Evolutionary conservation across 2,113 vertebrate genomes (phyloP).

Genomic region (Colinus virginianus): DNA sequence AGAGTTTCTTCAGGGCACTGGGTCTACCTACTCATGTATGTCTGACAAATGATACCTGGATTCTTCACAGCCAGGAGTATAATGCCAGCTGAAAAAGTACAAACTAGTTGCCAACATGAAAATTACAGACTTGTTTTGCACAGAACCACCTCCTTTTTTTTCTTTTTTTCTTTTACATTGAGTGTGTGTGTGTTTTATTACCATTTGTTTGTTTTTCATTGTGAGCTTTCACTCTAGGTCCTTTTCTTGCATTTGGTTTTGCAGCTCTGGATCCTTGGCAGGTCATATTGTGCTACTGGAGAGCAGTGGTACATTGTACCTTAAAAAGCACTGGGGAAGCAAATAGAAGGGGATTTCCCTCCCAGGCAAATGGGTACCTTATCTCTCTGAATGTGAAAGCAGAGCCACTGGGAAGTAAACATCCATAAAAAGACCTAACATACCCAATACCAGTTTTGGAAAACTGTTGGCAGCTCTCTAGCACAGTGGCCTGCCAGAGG

Average conservation of each 20-base stretch:
- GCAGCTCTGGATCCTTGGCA: background rate
- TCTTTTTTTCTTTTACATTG: too few relatives aligned
- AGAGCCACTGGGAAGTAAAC: background rate
- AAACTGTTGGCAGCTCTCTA: fast-evolving
- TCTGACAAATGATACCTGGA: background rate
- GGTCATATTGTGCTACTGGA: background rate
- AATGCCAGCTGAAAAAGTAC: background rate
- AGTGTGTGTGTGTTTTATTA: background rate
- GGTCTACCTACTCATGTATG: background rate
- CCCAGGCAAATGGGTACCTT: background rate
- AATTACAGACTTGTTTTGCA: background rate
- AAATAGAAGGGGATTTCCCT: background rate
- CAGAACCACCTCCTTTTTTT: background rate
- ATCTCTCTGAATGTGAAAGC: background rate
- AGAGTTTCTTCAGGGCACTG: background rate
- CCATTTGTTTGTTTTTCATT: background rate
- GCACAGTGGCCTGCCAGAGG: background rate
- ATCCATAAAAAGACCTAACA: background rate
- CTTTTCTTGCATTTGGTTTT: background rate
- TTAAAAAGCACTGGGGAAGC: background rate
- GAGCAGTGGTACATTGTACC: background rate
- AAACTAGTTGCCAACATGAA: background rate
- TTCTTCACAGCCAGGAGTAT: background rate
- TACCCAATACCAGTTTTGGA: background rate
- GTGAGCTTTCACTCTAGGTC: background rate